Evolutionary conservation across 2,797 vertebrate genomes (phyloP).

Genomic region (Urosaurus nigricauda): DNA sequence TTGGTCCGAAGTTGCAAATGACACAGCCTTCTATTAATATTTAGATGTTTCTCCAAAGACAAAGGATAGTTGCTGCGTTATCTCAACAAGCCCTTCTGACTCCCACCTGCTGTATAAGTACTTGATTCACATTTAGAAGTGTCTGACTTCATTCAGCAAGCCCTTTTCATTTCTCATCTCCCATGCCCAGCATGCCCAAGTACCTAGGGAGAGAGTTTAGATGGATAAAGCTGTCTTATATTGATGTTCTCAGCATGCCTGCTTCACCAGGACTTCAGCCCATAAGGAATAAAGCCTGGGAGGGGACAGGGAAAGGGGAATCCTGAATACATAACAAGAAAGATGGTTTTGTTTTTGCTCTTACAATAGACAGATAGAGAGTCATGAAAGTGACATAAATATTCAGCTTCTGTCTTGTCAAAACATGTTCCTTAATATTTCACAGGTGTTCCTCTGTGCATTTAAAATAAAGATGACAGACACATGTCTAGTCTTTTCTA

Average conservation of each 20-base stretch:
- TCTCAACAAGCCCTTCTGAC: slow-evolving; percentile 13
- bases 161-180: slow-evolving; percentile 50
- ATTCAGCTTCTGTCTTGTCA: slow-evolving; percentile 1
- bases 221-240: slow-evolving; percentile 48
- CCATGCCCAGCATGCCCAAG: slow-evolving; percentile 39
- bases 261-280: slow-evolving; percentile 53
- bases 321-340: slow-evolving; percentile 42
- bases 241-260: slow-evolving; percentile 36
- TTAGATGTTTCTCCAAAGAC: neutral
- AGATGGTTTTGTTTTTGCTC: neutral
- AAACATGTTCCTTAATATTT: slow-evolving; percentile 7
- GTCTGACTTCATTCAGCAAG: slow-evolving; percentile 22
- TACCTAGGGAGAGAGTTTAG: slow-evolving; percentile 44
- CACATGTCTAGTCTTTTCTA: neutral
- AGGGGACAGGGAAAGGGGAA: neutral
- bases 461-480: slow-evolving; percentile 8
- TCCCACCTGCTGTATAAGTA: slow-evolving; percentile 28
- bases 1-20: neutral
- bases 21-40: neutral
- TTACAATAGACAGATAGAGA: neutral
- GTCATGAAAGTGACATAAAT: neutral
- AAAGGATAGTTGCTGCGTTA: neutral
- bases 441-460: neutral
- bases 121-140: slow-evolving; percentile 49
- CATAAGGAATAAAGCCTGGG: slow-evolving; percentile 41